Evolutionary conservation across 1,140 invertebrate species (phyloP), one percentile per base, ranked within the genome.

Genomic region (Bombus picipes): DNA sequence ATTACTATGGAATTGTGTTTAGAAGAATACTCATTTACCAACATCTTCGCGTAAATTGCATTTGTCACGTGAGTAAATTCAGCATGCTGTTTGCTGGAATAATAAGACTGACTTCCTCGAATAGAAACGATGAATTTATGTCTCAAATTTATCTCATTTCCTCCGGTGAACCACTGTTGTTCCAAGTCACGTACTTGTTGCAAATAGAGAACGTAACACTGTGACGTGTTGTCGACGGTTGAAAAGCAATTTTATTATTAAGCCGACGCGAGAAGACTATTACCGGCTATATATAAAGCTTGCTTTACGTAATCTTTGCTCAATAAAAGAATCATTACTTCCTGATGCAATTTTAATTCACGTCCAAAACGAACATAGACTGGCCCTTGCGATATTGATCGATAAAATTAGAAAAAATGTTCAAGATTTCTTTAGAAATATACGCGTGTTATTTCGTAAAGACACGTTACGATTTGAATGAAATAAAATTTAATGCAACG

Each of bases 201-300:
- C 62, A 43, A 22, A 65, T 28, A 53, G 28, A 57, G 65, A 57
- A 57, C 73, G 74, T 41, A 32, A 70, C 39, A 12, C 4, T 43
- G 28, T 25, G 25, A n/a, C 22, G 22, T 28, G 68, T 59, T 3
- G 62, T 39, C 18, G 74, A 66, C 10, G 34, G 43, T 57, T 70
- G 47, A 39, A 43, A 57, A 78, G 65, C 82, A 78, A 84, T 84
- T 83, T 83, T 84, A 70, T 84, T 84, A 34, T 84, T 84, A 59
- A 68, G 43, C 15, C 53, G 2, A 22, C 34, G 28, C 65, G 75
- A 66, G 43, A 34, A 53, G 10, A 68, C 62, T 53, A 83, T 76
- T 83, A 53, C 15, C 43, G 22, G 2, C 25, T 65, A 32, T 53
- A n/a, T n/a, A 18, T 66, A 57, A 71, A 71, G 37, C 37, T 59